Evolutionary conservation across 2,797 vertebrate species (phyloP).

Genomic region (Anomalospiza imberbis): DNA sequence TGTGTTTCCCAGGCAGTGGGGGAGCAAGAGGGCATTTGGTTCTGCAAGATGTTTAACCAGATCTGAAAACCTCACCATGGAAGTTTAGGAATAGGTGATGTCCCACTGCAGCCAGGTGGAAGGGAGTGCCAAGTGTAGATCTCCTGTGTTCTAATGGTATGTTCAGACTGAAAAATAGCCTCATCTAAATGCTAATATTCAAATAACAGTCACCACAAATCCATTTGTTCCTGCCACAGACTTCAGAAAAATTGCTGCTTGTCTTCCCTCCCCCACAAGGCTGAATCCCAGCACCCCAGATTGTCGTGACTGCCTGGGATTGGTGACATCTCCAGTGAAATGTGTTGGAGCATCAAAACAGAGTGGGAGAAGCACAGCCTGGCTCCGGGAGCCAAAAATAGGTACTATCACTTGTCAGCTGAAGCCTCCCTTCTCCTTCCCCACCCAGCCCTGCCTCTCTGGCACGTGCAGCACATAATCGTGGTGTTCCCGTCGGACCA

Average conservation of each 20-base stretch:
- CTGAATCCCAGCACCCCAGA: neutral
- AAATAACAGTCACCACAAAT: neutral
- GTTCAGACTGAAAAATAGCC: neutral
- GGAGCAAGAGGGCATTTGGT: neutral
- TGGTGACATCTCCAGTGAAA: conserved; percentile 36
- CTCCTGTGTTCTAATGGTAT: neutral
- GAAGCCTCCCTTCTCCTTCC: conserved; percentile 42
- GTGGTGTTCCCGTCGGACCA: neutral
- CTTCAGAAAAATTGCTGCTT: neutral
- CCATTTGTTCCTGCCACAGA: neutral
- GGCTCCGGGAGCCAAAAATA: conserved; percentile 47
- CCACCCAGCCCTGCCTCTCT: conserved; percentile 30
- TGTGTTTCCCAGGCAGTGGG: neutral
- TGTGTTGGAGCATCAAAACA: neutral
- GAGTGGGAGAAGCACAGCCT: conserved; percentile 24
- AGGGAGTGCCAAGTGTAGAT: neutral
- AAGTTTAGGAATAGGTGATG: neutral
- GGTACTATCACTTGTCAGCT: conserved; percentile 56
- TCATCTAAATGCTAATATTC: neutral
- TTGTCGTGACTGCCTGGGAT: neutral
- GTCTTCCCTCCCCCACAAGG: neutral
- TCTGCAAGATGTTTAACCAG: neutral
- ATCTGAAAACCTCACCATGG: neutral
- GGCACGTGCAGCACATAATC: conserved; percentile 21
- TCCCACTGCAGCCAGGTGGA: neutral